A percentile compares a stretch with the other conserved stretches of the same genome.
Evolutionary conservation across 2,797 vertebrate species (phyloP).

Genomic region (Oophaga sylvatica): DNA sequence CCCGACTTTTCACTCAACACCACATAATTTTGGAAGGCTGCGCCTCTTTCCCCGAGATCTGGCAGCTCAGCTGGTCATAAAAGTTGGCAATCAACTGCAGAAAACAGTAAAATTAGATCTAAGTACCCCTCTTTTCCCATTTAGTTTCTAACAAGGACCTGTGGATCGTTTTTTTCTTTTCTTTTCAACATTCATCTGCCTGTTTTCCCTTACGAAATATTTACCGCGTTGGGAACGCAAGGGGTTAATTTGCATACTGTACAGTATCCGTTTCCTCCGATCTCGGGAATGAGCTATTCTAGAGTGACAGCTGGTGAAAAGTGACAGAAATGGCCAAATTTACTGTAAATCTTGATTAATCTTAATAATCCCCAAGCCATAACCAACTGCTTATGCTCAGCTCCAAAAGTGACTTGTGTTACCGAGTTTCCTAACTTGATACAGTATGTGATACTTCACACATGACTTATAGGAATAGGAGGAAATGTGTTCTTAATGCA

Average conservation of each 20-base stretch:
- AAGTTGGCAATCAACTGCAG: conserved; percentile 76
- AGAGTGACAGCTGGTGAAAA: conserved; percentile 66
- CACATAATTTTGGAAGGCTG: conserved; percentile 79
- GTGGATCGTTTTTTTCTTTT: conserved; percentile 27
- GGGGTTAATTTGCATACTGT: conserved; percentile 27
- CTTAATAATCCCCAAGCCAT: conserved; percentile 64
- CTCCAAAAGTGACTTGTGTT: conserved; percentile 65
- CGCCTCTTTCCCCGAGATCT: conserved; percentile 79
- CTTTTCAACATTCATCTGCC: conserved; percentile 63
- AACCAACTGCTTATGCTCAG: conserved; percentile 67
- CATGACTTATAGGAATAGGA: conserved; percentile 17
- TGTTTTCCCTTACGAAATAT: conserved; percentile 61
- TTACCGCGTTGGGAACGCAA: neutral
- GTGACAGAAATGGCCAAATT: conserved; percentile 74
- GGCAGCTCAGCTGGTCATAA: conserved; percentile 80
- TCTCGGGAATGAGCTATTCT: conserved; percentile 66
- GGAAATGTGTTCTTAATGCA: conserved; percentile 49
- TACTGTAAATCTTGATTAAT: conserved; percentile 70
- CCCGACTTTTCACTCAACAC: conserved; percentile 84
- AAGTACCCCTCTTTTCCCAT: conserved; percentile 52
- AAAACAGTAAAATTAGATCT: conserved; percentile 71
- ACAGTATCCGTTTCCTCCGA: conserved; percentile 23
- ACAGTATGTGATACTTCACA: conserved; percentile 44
- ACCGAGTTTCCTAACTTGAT: conserved; percentile 62
- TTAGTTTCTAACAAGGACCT: conserved; percentile 36